These are phyloP conservation scores for Phrynocephalus vlangalii DNA, from an alignment of 2,797 vertebrate genomes.

Conservation along the genomic window DNA sequence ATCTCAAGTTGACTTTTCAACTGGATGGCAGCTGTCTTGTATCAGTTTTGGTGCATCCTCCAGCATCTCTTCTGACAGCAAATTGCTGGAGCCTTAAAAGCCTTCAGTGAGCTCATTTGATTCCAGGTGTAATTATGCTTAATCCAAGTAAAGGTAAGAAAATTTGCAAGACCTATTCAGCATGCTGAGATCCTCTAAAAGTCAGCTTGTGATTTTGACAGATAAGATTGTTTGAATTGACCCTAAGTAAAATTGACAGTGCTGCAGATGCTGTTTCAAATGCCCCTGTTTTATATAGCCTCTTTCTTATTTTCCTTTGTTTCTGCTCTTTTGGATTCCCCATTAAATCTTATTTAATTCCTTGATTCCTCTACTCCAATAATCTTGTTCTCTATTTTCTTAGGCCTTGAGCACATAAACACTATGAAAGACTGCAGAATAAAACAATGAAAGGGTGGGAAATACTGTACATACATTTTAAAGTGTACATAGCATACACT, in stretches of 20 bases:
- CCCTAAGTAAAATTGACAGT: background rate
- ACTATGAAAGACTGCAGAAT: background rate
- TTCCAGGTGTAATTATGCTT: background rate
- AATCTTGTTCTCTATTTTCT: background rate
- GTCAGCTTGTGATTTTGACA: conserved; percentile 21
- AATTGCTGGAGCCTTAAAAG: conserved; percentile 3
- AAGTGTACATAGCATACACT: background rate
- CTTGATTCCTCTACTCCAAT: background rate
- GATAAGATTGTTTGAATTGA: conserved; percentile 1
- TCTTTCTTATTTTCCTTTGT: background rate
- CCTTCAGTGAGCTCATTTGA: background rate
- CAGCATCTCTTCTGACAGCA: conserved; percentile 1
- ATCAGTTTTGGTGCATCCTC: conserved; percentile 17
- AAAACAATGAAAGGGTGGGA: background rate
- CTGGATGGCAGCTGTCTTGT: conserved; percentile 8
- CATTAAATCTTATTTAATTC: background rate
- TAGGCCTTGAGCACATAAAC: background rate
- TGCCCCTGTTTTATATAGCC: background rate
- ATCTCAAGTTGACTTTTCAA: conserved; percentile 19
- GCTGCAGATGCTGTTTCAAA: background rate
- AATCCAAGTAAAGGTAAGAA: conserved; percentile 2
- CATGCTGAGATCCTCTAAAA: background rate
- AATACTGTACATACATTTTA: background rate
- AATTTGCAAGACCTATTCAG: background rate
- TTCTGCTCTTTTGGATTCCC: background rate